Conservation (phyloP, 1,140 invertebrate species). For the Euschistus heros region DNA sequence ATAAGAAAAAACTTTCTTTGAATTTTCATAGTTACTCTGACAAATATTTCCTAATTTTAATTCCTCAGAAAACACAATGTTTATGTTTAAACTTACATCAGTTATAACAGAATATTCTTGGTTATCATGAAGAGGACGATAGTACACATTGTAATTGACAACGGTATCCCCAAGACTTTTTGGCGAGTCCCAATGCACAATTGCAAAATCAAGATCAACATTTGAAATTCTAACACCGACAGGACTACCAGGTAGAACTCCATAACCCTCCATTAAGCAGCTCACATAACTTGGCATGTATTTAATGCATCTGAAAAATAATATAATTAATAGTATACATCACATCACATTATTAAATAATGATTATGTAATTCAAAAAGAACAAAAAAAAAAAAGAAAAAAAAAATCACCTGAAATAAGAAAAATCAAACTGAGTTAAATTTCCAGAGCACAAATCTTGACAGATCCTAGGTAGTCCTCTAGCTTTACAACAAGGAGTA, state of each 20-base stretch:
- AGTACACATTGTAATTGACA: conserved; percentile 30
- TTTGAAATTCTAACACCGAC: conserved; percentile 53
- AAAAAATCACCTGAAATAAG: conserved; percentile 59
- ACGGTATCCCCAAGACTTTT: conserved; percentile 52
- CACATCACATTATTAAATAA: too few species aligned
- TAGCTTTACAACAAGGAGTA: conserved; percentile 60
- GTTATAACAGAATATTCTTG: conserved; percentile 21
- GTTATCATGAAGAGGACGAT: conserved; percentile 21
- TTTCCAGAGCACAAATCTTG: conserved; percentile 65
- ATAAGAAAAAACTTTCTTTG: too few species aligned
- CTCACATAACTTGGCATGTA: conserved; percentile 68
- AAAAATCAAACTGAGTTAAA: conserved; percentile 63
- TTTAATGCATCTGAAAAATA: conserved; percentile 53
- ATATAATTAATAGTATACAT: too few species aligned
- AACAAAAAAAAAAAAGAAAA: too few species aligned
- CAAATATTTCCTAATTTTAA: too few species aligned
- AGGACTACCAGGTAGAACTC: conserved; percentile 62
- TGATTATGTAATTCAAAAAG: too few species aligned
- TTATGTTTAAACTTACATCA: neutral
- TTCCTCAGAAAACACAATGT: too few species aligned
- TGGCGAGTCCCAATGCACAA: conserved; percentile 67
- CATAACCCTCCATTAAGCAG: conserved; percentile 71
- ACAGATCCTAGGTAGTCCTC: conserved; percentile 60
- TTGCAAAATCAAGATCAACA: conserved; percentile 59
- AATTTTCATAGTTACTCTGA: too few species aligned